Evolutionary conservation across 23 tunicate genomes (phyloP), one percentile per base, ranked within the genome.

Genomic region (Halocynthia aurantium): DNA sequence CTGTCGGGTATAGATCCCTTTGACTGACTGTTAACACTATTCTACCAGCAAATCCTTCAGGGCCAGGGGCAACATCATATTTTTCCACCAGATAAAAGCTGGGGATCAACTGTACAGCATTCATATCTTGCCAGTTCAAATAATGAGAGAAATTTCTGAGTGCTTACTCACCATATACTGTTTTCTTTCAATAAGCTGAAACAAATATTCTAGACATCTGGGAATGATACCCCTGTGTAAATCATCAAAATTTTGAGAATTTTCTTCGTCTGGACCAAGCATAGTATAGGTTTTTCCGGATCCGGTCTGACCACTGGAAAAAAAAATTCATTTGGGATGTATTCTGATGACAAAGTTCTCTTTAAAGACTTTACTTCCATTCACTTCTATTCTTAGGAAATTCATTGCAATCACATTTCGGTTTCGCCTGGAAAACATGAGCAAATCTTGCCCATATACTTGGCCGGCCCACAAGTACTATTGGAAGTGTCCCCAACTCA

Each of bases 281-380:
- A 81, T 82, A 11, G 93, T 87, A 73, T 74, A 81, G 57, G 93
- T 87, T 71, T 87, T 87, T 7, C 93, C 93, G 8, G 93, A 87
- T 5, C 93, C 93, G 53, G 93, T 87, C 61, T 87, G 93, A 5
- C 93, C 93, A 76, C 93, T 87, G 56, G 6, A 75, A 79, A 60
- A 60, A 0, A n/a, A 60, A 1, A 0, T 15, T n/a, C 2, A 60
- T 60, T 31, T 31, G 44, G 44, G 44, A 31, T 31, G 44, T 31
- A 4, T 31, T 31, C 4, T 31, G 44, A 31, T 31, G 44, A 31
- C 44, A 0, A 4, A 31, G 44, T 31, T 31, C 44, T 31, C 44
- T 31, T n/a, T n/a, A n/a, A n/a, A n/a, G n/a, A n/a, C n/a, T n/a
- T n/a, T n/a, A n/a, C n/a, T n/a, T n/a, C n/a, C 44, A 31, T 31